phyloP scores from a whole-genome alignment of 2,113 vertebrate genomes.

The Pygoscelis adeliae region DNA sequence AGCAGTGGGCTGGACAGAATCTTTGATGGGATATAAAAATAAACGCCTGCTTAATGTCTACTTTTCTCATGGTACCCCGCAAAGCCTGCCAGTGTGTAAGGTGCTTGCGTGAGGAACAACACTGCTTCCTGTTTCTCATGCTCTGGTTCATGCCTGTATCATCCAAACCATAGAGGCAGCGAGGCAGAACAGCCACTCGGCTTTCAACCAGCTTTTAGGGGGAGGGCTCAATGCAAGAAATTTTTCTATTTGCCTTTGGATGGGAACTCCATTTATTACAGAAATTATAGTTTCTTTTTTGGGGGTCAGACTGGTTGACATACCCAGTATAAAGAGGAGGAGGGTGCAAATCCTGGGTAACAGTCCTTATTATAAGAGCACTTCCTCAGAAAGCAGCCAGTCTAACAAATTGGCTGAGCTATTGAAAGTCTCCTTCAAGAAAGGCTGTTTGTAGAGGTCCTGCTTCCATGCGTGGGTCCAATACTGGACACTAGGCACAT shows the following conservation, averaged over 20 bases:
- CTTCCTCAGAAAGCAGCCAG: neutral
- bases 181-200: neutral
- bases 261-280: neutral
- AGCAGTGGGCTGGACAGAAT: constrained; percentile 30
- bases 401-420: neutral
- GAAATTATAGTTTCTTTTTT: neutral
- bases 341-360: neutral
- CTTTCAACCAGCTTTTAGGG: neutral
- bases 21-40: constrained; percentile 55
- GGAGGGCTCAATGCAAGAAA: neutral
- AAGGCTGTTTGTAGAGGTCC: neutral
- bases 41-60: neutral
- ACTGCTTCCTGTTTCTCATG: neutral
- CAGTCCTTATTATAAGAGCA: neutral
- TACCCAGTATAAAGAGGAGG: neutral
- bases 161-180: neutral
- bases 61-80: neutral
- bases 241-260: neutral
- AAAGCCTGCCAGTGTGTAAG: neutral
- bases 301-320: neutral
- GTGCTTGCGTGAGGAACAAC: constrained; percentile 43
- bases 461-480: neutral
- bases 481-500: neutral
- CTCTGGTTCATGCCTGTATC: neutral
- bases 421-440: neutral